Conservation (phyloP, 2,888 invertebrate genomes). For the Gnatocerus cornutus region DNA sequence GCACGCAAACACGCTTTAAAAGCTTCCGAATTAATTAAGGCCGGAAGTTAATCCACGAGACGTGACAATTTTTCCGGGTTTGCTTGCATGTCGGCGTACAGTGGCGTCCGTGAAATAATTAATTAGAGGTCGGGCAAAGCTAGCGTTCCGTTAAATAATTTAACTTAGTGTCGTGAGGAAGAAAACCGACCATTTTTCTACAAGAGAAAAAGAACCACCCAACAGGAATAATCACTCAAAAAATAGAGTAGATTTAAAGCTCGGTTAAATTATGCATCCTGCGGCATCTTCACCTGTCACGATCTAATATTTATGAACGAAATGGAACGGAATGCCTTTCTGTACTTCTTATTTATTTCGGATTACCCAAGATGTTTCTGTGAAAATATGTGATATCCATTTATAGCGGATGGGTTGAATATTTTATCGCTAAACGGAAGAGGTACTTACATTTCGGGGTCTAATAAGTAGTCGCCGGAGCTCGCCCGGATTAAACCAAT, state of each 20-base stretch:
- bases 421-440: constrained; percentile 31
- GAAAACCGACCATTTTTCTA: constrained; percentile 4
- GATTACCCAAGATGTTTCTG: constrained; percentile 27
- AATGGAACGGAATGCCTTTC: constrained; percentile 18
- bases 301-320: constrained; percentile 41
- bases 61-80: constrained; percentile 32
- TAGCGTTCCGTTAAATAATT: constrained; percentile 32
- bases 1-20: constrained; percentile 24
- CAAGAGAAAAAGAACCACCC: not conserved
- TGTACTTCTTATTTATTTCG: constrained; percentile 41
- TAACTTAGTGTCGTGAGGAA: constrained; percentile 9
- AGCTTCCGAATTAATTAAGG: constrained; percentile 34
- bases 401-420: constrained; percentile 35
- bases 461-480: constrained; percentile 12
- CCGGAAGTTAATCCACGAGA: constrained; percentile 33
- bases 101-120: constrained; percentile 25
- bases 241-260: not conserved
- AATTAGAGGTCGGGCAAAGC: constrained; percentile 17
- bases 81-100: constrained; percentile 11
- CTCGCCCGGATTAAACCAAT: constrained; percentile 12
- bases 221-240: constrained; percentile 4
- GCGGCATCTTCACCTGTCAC: constrained; percentile 39
- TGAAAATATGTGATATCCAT: constrained; percentile 39
- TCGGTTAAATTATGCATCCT: constrained; percentile 36
- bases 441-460: constrained; percentile 1